A percentile compares a stretch with the other conserved stretches of the same genome.
These are phyloP conservation scores for Eulemur albifrons DNA, from an alignment of 2,797 vertebrate species.

Conservation along the genomic window DNA sequence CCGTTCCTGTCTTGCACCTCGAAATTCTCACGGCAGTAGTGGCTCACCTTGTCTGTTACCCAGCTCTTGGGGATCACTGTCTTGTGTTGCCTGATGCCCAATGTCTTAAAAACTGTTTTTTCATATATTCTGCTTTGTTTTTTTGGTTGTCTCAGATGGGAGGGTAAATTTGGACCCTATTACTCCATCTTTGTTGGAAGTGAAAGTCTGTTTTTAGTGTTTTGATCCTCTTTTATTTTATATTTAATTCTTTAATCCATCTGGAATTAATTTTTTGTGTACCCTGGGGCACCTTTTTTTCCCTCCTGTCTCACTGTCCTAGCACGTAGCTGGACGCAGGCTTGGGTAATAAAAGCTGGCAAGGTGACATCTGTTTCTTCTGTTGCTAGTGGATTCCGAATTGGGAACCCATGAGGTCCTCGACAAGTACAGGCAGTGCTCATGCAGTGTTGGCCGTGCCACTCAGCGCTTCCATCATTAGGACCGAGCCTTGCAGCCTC, in stretches of 20 bases:
- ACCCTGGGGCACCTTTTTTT: background rate
- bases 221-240: background rate
- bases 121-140: background rate
- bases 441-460: rapidly evolving
- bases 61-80: background rate
- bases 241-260: conserved; percentile 5
- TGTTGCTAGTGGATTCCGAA: background rate
- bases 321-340: rapidly evolving
- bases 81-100: background rate
- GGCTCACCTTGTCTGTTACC: background rate
- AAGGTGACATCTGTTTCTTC: background rate
- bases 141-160: background rate
- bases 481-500: background rate
- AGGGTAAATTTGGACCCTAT: background rate
- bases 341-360: background rate
- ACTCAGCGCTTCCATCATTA: rapidly evolving
- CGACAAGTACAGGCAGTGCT: background rate
- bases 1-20: rapidly evolving
- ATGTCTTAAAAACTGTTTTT: background rate
- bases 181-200: background rate
- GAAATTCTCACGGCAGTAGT: rapidly evolving
- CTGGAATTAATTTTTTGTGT: background rate
- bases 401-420: background rate
- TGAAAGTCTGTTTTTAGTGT: background rate
- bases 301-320: background rate